Evolutionary conservation across 1,140 invertebrate species (phyloP), one percentile per base, ranked within the genome.

Genomic region (Drosophila takahashii): DNA sequence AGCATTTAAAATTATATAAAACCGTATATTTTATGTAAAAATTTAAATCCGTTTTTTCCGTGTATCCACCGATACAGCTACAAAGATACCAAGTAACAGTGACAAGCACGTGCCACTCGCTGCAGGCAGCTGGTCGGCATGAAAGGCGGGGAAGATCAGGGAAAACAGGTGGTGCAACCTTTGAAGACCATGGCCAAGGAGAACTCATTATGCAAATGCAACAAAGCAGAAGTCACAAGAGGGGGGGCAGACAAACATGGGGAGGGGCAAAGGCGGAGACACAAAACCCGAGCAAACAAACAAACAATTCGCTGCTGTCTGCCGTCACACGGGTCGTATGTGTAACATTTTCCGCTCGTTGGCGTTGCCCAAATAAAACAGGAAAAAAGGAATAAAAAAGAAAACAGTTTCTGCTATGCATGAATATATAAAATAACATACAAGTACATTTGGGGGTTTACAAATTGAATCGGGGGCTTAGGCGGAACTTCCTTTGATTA

Each of bases 341-440:
- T 89, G 84, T 78, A 77, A 71, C 47, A 74, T 79, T 70, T 69
- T 58, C 36, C 59, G 53, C 66, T 61, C 15, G 51, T 70, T 85
- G 57, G 42, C 72, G 32, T 27, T 73, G 53, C 18, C 45, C 41
- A 42, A 57, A 53, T 45, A 36, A 73, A 56, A 41, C 47, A n/a
- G 9, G 26, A 27, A 5, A 48, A 5, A 34, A 7, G 29, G 6
- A 48, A 34, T n/a, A 5, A 48, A 6, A 34, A 7, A 8, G 6
- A 48, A 34, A 51, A 37, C 29, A 8, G 13, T 42, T 75, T 58
- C 34, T 16, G 59, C 45, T 50, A 32, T 50, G 34, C 71, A 50
- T 58, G 50, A 61, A 66, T 60, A 74, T 61, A 61, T 62, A 58
- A 54, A 60, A 7, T 16, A 34, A 4, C 42, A 45, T 39, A 37